Evolutionary conservation across 1,140 invertebrate genomes (phyloP), one percentile per base, ranked within the genome.

Genomic region (Chionoecetes opilio): DNA sequence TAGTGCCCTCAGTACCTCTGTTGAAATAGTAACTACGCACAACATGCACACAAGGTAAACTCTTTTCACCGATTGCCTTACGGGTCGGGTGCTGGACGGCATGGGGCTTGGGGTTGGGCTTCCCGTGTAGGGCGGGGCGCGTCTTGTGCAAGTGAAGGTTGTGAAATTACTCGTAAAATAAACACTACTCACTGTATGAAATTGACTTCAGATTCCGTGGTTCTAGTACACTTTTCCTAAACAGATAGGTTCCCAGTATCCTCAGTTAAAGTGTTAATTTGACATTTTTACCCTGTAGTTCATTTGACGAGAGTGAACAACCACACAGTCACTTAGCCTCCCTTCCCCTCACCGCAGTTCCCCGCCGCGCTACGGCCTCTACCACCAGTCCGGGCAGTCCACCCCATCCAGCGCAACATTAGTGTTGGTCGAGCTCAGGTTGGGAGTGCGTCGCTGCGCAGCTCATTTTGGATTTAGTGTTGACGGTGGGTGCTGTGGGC

Each of bases 401-500:
- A 17, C 46, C 2, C 11, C 63, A 75, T 9, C 53, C 53, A 63
- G 9, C 21, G 53, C 8, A 21, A 21, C 53, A 63, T 75, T 26
- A 75, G 63, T 75, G 63, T 75, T 75, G 63, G 63, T 75, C 63
- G 63, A 75, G 63, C 63, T 75, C 63, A 75, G 63, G 21, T 75
- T 5, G 63, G 63, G 63, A 75, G 63, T 75, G 26, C 63, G 2
- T 75, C 63, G n/a, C 63, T n/a, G 63, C 63, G 63, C 63, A 1
- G 21, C 26, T 75, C 63, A 75, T 6, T 75, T 26, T 75, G 63
- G 63, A 75, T 75, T n/a, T 26, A n/a, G 63, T 75, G 63, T 75
- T 75, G 63, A 75, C 63, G 63, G 63, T 75, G 63, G 63, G 63
- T 75, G 63, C n/a, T 75, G 63, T 75, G 63, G 63, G 63, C 63